Evolutionary conservation across 2,113 vertebrate genomes (phyloP).

Genomic region (Entomyzon cyanotis): DNA sequence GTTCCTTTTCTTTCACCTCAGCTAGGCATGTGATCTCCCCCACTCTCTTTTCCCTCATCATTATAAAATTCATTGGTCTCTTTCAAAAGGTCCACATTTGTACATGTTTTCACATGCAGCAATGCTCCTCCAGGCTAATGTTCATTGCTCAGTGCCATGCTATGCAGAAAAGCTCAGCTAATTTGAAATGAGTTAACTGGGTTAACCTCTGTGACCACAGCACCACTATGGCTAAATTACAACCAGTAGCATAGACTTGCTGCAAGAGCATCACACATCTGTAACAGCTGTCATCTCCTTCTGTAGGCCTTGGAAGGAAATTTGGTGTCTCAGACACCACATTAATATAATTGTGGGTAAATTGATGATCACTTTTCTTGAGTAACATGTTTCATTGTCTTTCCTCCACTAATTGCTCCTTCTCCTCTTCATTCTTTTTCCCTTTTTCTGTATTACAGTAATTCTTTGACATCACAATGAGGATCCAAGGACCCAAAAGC

Average conservation of each 20-base stretch:
- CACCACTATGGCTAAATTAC: conserved; percentile 25
- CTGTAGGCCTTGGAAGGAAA: conserved; percentile 4
- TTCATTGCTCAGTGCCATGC: not conserved
- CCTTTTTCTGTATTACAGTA: not conserved
- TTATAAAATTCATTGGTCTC: not conserved
- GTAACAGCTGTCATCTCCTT: conserved; percentile 40
- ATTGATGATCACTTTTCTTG: conserved; percentile 10
- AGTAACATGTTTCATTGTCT: conserved; percentile 18
- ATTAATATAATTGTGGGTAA: conserved; percentile 7
- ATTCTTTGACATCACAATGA: not conserved
- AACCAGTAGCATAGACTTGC: conserved; percentile 20
- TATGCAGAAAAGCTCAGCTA: conserved; percentile 24
- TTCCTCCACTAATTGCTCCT: not conserved
- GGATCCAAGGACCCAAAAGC: not conserved
- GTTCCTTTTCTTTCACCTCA: not conserved
- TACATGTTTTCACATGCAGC: not conserved
- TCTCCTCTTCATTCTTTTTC: not conserved
- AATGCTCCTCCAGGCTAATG: not conserved
- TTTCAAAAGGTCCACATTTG: not conserved
- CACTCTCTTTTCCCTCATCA: not conserved
- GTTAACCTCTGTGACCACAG: conserved; percentile 57
- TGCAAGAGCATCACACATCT: conserved; percentile 7
- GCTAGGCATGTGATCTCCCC: not conserved
- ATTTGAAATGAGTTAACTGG: conserved; percentile 48
- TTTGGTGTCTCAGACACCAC: not conserved